Evolutionary conservation across 1,140 invertebrate species (phyloP), one percentile per base, ranked within the genome.

Genomic region (Aethina tumida): DNA sequence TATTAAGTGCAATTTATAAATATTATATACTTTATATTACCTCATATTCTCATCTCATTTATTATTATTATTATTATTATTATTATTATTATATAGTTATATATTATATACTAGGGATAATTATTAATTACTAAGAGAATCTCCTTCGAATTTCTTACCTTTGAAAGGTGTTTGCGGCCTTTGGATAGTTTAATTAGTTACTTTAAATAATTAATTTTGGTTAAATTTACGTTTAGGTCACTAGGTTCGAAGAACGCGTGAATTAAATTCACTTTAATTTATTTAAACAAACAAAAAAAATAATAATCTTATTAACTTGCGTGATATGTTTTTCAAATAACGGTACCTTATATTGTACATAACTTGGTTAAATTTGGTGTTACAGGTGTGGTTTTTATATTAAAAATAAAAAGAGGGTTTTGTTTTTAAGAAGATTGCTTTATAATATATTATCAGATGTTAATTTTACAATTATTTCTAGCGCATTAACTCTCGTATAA

Each of bases 1-100:
- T 28, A 45, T 39, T 51, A 53, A 53, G 51, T 53, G 51, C 51
- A 53, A 53, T 53, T 52, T 41, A n/a, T n/a, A n/a, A n/a, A n/a
- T n/a, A n/a, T 35, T 35, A 37, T 41, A 38, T 49, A 43, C 39
- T 42, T 50, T 42, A 35, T 53, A 52, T 52, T 56, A 56, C 51
- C 49, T 53, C 49, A 56, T 50, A 33, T 49, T 49, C 50, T 47
- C 44, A 52, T 52, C 45, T 50, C 44, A 47, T 47, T 41, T 49
- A 30, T 38, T 35, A 40, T 37, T 40, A 37, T 39, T 45, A 10
- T 33, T 10, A 36, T 36, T 27, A 36, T 12, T 39, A n/a, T n/a
- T n/a, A n/a, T n/a, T n/a, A n/a, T n/a, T n/a, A n/a, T n/a, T n/a
- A n/a, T n/a, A n/a, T n/a, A n/a, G n/a, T n/a, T n/a, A 39, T 38